phyloP scores from a whole-genome alignment of 2,113 vertebrate species.

The Serilophus lunatus region DNA sequence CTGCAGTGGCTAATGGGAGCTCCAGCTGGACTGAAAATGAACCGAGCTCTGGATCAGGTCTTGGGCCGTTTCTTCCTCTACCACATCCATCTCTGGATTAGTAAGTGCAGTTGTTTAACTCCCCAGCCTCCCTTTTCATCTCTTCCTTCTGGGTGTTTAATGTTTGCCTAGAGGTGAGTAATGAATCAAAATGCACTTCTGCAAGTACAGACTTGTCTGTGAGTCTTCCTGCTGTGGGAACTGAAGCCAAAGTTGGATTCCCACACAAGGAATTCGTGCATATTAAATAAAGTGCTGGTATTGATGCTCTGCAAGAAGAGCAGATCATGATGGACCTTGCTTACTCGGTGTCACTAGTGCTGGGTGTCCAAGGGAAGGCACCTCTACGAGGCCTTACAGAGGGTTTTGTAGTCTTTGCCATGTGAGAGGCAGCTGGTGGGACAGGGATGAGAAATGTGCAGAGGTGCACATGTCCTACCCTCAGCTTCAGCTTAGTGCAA shows the following conservation, averaged over 20 bases:
- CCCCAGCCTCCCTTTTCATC: neutral
- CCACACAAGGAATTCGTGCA: neutral
- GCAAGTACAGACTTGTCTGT: conserved; percentile 12
- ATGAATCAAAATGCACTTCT: neutral
- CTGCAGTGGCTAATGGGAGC: conserved; percentile 98
- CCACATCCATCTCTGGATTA: conserved; percentile 98
- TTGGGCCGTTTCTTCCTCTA: conserved; percentile 97
- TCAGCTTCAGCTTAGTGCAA: neutral
- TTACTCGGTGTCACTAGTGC: neutral
- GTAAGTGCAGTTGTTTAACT: conserved; percentile 77
- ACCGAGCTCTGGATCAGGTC: conserved; percentile 92
- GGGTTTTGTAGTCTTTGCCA: neutral
- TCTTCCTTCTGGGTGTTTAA: neutral
- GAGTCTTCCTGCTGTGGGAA: conserved; percentile 32
- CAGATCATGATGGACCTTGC: neutral
- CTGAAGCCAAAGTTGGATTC: conserved; percentile 16
- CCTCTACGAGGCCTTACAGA: neutral
- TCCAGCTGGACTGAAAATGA: conserved; percentile 97
- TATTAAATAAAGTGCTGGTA: neutral
- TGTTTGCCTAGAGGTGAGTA: conserved; percentile 18
- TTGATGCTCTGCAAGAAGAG: neutral
- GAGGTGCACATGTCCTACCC: neutral
- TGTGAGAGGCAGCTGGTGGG: neutral
- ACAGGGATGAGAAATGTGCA: neutral
- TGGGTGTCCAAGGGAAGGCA: neutral